phyloP scores from a whole-genome alignment of 1,140 invertebrate genomes.

The Eulimnadia texana region DNA sequence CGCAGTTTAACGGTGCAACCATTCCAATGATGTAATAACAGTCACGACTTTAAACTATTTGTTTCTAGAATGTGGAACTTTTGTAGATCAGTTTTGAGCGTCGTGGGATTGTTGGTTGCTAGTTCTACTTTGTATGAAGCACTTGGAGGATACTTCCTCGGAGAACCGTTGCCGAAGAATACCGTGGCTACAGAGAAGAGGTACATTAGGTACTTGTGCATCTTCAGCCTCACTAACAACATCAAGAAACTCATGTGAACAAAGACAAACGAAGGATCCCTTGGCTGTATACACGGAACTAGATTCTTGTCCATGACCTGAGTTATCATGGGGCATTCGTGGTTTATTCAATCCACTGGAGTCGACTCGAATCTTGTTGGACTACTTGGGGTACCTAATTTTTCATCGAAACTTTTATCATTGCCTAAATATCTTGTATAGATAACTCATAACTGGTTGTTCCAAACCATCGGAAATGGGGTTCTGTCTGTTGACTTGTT shows the following conservation, averaged over 20 bases:
- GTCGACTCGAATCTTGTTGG: conserved; percentile 2
- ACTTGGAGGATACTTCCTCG: not conserved
- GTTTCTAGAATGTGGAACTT: not conserved
- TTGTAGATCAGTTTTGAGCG: not conserved
- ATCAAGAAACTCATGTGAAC: conserved; percentile 27
- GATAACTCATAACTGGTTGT: conserved; percentile 47
- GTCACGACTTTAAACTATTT: not conserved
- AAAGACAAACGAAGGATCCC: conserved; percentile 46
- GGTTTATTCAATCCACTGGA: conserved; percentile 41
- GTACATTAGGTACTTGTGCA: conserved; percentile 19
- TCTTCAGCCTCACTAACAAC: conserved; percentile 31
- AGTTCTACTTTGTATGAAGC: not conserved
- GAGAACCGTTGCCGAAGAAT: not conserved
- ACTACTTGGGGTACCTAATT: not conserved
- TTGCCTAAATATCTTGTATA: not conserved
- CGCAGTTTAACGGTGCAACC: not conserved
- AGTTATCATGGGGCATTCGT: conserved; percentile 83
- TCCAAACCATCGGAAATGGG: conserved; percentile 70
- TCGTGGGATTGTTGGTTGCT: not conserved
- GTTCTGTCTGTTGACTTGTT: conserved; percentile 83
- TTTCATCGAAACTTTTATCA: not conserved
- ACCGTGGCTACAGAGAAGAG: not conserved
- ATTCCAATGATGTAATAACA: conserved; percentile 14
- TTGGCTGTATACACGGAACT: conserved; percentile 64
- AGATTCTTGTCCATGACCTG: conserved; percentile 76